These are phyloP conservation scores for Sciaenops ocellatus DNA, from an alignment of 2,797 vertebrate genomes.

Conservation along the genomic window DNA sequence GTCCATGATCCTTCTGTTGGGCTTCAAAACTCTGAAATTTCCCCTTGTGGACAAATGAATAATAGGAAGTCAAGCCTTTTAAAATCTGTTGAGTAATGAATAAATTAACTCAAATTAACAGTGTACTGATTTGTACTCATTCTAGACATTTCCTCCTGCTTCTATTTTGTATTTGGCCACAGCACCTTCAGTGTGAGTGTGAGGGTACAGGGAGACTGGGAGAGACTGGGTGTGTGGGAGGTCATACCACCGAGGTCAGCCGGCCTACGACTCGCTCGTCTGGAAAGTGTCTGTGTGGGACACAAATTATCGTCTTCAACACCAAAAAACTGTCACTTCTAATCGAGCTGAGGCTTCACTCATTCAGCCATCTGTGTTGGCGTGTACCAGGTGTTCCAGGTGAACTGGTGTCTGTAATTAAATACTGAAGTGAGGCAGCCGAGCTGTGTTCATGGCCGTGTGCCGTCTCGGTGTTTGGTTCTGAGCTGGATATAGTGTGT, in stretches of 20 bases:
- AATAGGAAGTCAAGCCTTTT: slow-evolving; percentile 9
- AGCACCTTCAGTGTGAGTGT: slow-evolving; percentile 2
- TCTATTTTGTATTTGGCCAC: slow-evolving; percentile 6
- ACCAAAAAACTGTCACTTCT: slow-evolving; percentile 10
- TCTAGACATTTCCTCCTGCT: not conserved
- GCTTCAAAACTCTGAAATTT: slow-evolving; percentile 9
- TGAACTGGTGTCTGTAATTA: slow-evolving; percentile 34
- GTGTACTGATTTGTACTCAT: too few species aligned
- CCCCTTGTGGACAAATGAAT: slow-evolving; percentile 19
- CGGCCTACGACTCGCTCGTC: slow-evolving; percentile 19
- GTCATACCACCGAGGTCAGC: slow-evolving; percentile 52
- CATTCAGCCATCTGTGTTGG: slow-evolving; percentile 18
- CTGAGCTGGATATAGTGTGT: slow-evolving; percentile 22
- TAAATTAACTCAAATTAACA: not conserved
- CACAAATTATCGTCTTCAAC: slow-evolving; percentile 22
- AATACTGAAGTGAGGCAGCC: slow-evolving; percentile 19
- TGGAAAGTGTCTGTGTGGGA: slow-evolving; percentile 8
- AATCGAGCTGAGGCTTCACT: slow-evolving; percentile 18
- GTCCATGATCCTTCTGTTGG: not conserved
- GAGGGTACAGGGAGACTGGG: not conserved
- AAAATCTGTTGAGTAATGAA: not conserved
- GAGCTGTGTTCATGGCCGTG: slow-evolving; percentile 11
- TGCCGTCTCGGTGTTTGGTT: slow-evolving; percentile 35
- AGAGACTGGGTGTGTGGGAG: slow-evolving; percentile 23
- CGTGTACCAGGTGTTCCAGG: slow-evolving; percentile 37